These are phyloP conservation scores for Nothobranchius furzeri DNA, from an alignment of 2,113 vertebrate species.

Conservation along the genomic window DNA sequence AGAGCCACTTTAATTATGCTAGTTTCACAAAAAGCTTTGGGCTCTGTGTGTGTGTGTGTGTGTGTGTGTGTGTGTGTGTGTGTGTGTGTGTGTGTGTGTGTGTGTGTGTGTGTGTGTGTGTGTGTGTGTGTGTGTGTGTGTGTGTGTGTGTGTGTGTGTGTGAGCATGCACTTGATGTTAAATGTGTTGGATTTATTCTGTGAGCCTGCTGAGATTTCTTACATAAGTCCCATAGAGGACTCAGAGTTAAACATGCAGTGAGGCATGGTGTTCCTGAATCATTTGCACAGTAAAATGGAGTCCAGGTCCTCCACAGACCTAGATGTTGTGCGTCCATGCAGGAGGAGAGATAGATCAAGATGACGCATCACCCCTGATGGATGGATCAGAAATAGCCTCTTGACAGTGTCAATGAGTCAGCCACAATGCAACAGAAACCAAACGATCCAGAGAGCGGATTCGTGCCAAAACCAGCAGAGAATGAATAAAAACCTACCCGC, in stretches of 20 bases:
- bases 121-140: neutral
- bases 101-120: constrained; percentile 20
- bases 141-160: constrained; percentile 19
- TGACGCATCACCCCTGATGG: constrained; percentile 69
- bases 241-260: constrained; percentile 22
- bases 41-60: constrained; percentile 10
- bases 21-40: constrained; percentile 36
- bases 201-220: constrained; percentile 50
- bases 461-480: neutral
- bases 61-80: constrained; percentile 7
- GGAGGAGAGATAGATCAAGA: constrained; percentile 45
- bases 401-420: constrained; percentile 23
- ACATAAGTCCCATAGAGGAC: constrained; percentile 45
- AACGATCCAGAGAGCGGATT: neutral
- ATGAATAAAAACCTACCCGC: constrained; percentile 52
- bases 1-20: constrained; percentile 26
- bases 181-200: constrained; percentile 24
- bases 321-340: constrained; percentile 37
- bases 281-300: constrained; percentile 61
- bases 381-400: constrained; percentile 59
- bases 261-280: constrained; percentile 11
- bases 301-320: constrained; percentile 13
- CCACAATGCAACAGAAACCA: constrained; percentile 16
- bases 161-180: constrained; percentile 32
- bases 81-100: constrained; percentile 11